Evolutionary conservation across 2,797 vertebrate species (phyloP), one percentile per base, ranked within the genome.

Genomic region (Anguilla pacifica): DNA sequence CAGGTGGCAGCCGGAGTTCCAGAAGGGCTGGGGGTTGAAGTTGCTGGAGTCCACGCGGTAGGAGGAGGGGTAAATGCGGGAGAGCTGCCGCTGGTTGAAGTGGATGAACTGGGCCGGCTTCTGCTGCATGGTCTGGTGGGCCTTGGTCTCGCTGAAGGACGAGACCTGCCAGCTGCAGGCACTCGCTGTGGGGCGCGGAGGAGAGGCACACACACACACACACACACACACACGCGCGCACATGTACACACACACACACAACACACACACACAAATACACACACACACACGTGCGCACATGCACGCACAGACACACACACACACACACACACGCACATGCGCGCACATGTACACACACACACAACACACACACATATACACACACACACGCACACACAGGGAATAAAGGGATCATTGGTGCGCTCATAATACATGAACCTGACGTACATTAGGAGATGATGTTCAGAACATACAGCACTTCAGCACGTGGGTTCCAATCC

Each of bases 1-100:
- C 11, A 99, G 95, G 67, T 99, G 99, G 94, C 98, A 99, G 92
- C 98, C 98, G 0, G 97, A 93, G 0, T 97, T 99, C 98, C 99
- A 99, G 95, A 99, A 99, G 3, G 98, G 98, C 95, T 99, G 99
- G 0, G 99, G 99, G 92, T 99, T 98, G 94, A 97, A 99, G 95
- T 99, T 99, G 95, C 98, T 99, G 11, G 98, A 99, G 94, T 99
- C 99, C 25, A 99, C 98, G 0, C 99, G 97, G 87, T 99, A 99
- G 10, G 99, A 98, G 0, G 98, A 99, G 0, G 99, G 99, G 91
- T 99, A 99, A 94, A 99, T 96, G 1, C 99, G 98, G 0, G 98
- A 98, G 0, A 99, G 95, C 94, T 99, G 98, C 13, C 95, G 95
- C 92, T 99, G 99, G 96, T 99, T 99, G 94, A 99, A 99, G 0